Base-by-base conservation (phyloP, 2,113 vertebrate genomes). In the Nerophis lumbriciformis region DNA sequence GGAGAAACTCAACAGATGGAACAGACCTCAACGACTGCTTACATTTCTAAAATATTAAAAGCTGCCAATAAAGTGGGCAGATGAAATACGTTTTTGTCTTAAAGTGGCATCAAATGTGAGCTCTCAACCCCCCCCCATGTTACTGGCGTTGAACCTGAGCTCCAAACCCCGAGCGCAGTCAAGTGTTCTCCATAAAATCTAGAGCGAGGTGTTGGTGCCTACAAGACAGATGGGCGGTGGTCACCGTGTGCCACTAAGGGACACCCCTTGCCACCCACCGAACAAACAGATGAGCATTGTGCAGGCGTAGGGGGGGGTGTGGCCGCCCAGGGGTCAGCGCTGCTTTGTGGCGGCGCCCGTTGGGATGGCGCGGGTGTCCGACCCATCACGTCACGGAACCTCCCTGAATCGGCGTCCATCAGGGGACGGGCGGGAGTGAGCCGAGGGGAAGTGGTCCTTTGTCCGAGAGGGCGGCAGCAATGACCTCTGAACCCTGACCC, bases 401-500 rank as follows among this genome's bases (percentile, higher is more conserved):
- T 69, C 68, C 39, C 55, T 45, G 69, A 73, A 72, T 77, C 72
- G 65, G 77, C 75, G 76, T 83, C 81, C 71, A 90, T 86, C 75
- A 84, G 85, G 69, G 82, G 66, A 74, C 45, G 76, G 80, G 77
- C 77, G 78, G 38, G 78, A 87, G 76, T 80, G 71, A 45, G 42
- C 14, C 14, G 79, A 88, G 63, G 80, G 87, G 85, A 86, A 88
- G 78, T 83, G 75, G 77, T 75, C 69, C 85, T 91, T 91, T 92
- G 90, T 91, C 80, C 82, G 65, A 85, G 87, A 87, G 82, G 87
- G 78, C 87, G 85, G 85, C 83, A 88, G 83, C 61, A 84, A 85
- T 83, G 85, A 92, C 89, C 90, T 88, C 78, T 85, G 85, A 90
- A 87, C 91, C 84, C 63, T 89, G 86, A 85, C 86, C 88, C 59